Evolutionary conservation across 2,888 invertebrate species (phyloP).

Genomic region (Cheilosia impressa): DNA sequence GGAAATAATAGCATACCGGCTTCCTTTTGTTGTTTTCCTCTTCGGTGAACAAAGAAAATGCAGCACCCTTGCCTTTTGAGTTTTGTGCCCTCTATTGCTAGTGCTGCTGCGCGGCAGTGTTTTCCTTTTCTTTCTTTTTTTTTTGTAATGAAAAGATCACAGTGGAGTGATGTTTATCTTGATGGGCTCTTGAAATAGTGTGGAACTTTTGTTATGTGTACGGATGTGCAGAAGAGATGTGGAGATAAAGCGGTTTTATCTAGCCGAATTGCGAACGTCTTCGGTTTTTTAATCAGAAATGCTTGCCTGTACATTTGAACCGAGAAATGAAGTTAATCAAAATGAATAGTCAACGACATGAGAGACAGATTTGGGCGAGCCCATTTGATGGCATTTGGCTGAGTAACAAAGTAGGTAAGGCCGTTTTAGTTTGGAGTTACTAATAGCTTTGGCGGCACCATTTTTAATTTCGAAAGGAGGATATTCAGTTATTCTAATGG

Average conservation of each 20-base stretch:
- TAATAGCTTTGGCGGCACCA: neutral
- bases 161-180: slow-evolving; percentile 64
- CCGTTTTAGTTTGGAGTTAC: neutral
- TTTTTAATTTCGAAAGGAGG: too few species aligned
- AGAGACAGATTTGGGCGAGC: neutral
- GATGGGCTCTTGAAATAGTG: slow-evolving; percentile 56
- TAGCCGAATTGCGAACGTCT: slow-evolving; percentile 46
- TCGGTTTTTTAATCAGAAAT: slow-evolving; percentile 19
- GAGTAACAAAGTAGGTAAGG: neutral
- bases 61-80: slow-evolving; percentile 65
- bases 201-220: slow-evolving; percentile 33
- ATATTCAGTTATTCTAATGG: too few species aligned
- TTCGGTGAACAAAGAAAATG: slow-evolving; percentile 66
- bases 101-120: slow-evolving; percentile 25
- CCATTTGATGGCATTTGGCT: neutral
- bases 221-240: slow-evolving; percentile 38
- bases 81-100: neutral
- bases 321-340: slow-evolving; percentile 14
- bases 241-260: slow-evolving; percentile 55
- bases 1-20: slow-evolving; percentile 70
- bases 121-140: neutral
- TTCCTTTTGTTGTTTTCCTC: slow-evolving; percentile 57
- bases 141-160: slow-evolving; percentile 61
- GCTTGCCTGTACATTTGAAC: neutral
- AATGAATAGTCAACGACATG: slow-evolving; percentile 8